Evolutionary conservation across 1,140 invertebrate species (phyloP).

Genomic region (Babylonia areolata): DNA sequence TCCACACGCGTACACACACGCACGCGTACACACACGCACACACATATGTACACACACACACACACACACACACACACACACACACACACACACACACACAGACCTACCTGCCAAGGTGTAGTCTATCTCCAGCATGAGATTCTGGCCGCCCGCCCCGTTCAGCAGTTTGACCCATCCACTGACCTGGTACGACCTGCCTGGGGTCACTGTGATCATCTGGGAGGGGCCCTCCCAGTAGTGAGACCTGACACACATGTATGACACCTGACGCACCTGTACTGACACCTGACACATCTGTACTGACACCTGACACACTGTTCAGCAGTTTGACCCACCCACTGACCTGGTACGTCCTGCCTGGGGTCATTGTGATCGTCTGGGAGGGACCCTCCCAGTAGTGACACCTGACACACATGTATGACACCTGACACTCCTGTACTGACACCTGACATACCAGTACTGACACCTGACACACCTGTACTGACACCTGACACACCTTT

Average conservation of each 20-base stretch:
- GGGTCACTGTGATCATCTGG: background rate
- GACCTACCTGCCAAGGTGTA: background rate
- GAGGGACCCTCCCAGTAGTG: background rate
- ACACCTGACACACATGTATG: too few species aligned
- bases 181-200: background rate
- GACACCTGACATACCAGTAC: too few species aligned
- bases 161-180: background rate
- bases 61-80: conserved; percentile 20
- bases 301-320: background rate
- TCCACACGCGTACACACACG: too few species aligned
- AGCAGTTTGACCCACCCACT: background rate
- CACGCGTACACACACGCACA: too few species aligned
- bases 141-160: background rate
- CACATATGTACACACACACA: background rate
- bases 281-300: background rate
- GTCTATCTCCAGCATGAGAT: background rate
- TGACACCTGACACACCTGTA: background rate
- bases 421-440: background rate
- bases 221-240: background rate
- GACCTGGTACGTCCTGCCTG: background rate
- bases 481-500: background rate
- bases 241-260: background rate
- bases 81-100: conserved; percentile 5
- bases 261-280: too few species aligned
- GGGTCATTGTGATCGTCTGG: background rate